Evolutionary conservation across 1,140 invertebrate species (phyloP).

Genomic region (Brachionus sp.): DNA sequence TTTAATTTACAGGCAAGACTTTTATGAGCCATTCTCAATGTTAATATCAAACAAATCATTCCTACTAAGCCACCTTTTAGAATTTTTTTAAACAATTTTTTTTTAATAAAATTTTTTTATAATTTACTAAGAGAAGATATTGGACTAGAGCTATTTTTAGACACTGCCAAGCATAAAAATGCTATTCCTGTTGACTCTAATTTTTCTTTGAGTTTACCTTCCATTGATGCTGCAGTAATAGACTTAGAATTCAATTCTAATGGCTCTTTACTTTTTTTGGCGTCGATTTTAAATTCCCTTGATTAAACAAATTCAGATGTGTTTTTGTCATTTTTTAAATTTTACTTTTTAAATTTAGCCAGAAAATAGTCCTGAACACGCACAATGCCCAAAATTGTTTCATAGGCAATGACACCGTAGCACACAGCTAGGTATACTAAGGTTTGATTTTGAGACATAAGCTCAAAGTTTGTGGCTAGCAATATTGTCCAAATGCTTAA

Average conservation of each 20-base stretch:
- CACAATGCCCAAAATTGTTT: slow-evolving; percentile 53
- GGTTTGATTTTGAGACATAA: slow-evolving; percentile 48
- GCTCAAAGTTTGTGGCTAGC: slow-evolving; percentile 51
- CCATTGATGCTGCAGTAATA: slow-evolving; percentile 52
- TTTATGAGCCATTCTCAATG: slow-evolving; percentile 53
- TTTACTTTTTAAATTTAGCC: slow-evolving; percentile 48
- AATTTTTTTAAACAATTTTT: background rate
- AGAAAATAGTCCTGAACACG: slow-evolving; percentile 56
- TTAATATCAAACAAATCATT: slow-evolving; percentile 50
- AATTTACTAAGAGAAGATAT: slow-evolving; percentile 46
- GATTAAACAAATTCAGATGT: background rate
- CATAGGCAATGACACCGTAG: slow-evolving; percentile 51
- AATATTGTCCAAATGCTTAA: slow-evolving; percentile 53
- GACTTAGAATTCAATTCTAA: background rate
- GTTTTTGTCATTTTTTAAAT: background rate
- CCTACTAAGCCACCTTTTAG: slow-evolving; percentile 50
- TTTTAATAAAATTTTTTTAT: background rate
- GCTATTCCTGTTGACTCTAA: slow-evolving; percentile 55
- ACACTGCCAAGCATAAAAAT: slow-evolving; percentile 52
- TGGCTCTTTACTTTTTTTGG: background rate
- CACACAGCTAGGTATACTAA: slow-evolving; percentile 48
- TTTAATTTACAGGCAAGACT: slow-evolving; percentile 52
- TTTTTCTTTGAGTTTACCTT: slow-evolving; percentile 57
- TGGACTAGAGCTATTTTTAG: slow-evolving; percentile 44
- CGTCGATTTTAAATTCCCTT: slow-evolving; percentile 8